Percentiles rank a stretch among this genome's conserved stretches.
phyloP scores from a whole-genome alignment of 2,113 vertebrate genomes.

The Agapornis roseicollis region DNA sequence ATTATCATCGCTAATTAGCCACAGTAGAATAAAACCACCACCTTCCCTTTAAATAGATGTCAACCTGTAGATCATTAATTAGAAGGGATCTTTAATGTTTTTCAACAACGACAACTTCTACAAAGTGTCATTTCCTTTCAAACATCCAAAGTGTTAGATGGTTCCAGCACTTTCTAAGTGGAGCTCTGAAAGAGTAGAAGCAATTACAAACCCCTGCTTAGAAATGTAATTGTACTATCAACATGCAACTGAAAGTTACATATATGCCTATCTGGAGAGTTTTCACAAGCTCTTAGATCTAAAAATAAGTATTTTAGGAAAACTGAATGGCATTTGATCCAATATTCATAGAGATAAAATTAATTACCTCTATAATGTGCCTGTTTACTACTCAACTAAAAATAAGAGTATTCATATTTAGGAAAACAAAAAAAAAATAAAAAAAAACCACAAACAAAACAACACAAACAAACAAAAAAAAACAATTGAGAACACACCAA shows the following conservation, averaged over 20 bases:
- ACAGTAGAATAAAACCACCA: constrained; percentile 57
- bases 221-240: not conserved
- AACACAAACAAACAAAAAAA: not conserved
- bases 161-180: not conserved
- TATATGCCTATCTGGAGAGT: not conserved
- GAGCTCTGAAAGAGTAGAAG: not conserved
- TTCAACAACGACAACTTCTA: constrained; percentile 20
- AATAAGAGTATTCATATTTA: not conserved
- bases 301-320: not conserved
- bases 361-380: not conserved
- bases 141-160: not conserved
- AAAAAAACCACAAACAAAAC: too few relatives aligned
- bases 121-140: constrained; percentile 32
- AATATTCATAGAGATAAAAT: not conserved
- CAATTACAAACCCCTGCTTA: not conserved
- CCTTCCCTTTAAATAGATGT: constrained; percentile 64
- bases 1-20: constrained; percentile 63
- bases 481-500: not conserved
- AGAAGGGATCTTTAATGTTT: constrained; percentile 27
- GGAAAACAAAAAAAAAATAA: not conserved
- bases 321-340: not conserved
- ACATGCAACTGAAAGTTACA: not conserved
- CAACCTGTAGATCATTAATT: constrained; percentile 56
- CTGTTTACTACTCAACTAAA: not conserved
- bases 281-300: not conserved